Evolutionary conservation across 2,797 vertebrate genomes (phyloP).

Genomic region (Acanthurus leucopareius): DNA sequence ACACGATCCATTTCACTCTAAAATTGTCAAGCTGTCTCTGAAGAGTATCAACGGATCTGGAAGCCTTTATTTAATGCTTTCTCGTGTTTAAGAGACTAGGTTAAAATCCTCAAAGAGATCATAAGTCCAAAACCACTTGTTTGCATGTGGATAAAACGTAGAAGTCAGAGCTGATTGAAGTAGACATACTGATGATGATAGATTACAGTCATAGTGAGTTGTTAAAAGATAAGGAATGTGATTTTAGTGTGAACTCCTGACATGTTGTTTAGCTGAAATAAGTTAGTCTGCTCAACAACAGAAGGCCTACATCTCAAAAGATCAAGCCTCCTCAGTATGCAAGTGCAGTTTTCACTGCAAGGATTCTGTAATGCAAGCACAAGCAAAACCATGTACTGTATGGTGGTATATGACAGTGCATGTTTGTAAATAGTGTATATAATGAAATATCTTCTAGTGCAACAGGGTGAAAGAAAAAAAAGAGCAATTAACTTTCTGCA

Average conservation of each 20-base stretch:
- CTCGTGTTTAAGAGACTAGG: neutral
- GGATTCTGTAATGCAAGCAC: conserved; percentile 79
- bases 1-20: neutral
- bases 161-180: neutral
- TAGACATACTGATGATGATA: no score
- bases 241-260: conserved; percentile 36
- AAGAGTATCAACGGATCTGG: neutral
- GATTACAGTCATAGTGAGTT: neutral
- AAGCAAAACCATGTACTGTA: conserved; percentile 78
- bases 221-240: neutral
- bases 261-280: conserved; percentile 6
- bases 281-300: conserved; percentile 4
- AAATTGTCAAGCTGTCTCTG: neutral
- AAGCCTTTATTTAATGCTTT: neutral
- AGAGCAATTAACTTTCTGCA: conserved; percentile 64
- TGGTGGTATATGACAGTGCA: conserved; percentile 68
- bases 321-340: conserved; percentile 47
- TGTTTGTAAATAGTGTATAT: conserved; percentile 87
- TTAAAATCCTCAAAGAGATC: neutral
- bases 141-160: neutral
- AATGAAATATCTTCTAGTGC: conserved; percentile 78
- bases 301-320: conserved; percentile 41
- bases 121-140: neutral
- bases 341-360: conserved; percentile 74
- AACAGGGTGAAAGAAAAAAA: conserved; percentile 74